phyloP scores from a whole-genome alignment of 2,113 vertebrate species.

The Cynocephalus volans region DNA sequence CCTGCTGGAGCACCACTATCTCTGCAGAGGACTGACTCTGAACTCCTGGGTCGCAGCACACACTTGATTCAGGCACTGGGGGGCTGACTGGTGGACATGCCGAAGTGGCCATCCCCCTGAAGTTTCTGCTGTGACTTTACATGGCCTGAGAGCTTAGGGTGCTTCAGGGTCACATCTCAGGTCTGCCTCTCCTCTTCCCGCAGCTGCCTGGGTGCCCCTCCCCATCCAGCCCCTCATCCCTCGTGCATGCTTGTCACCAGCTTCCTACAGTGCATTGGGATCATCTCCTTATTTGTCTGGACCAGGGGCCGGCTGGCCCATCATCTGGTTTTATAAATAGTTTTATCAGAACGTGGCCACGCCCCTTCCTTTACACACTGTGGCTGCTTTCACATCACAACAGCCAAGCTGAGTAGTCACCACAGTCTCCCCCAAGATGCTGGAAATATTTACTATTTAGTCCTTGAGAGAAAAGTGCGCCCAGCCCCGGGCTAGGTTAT shows the following conservation, averaged over 20 bases:
- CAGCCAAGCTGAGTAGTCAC: not conserved
- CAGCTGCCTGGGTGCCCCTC: not conserved
- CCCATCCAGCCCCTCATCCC: rapidly evolving
- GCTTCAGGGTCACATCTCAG: not conserved
- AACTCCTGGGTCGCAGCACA: not conserved
- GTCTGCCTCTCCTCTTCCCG: not conserved
- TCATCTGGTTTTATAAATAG: not conserved
- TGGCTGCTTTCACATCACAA: not conserved
- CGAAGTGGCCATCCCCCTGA: not conserved
- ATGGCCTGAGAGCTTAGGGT: not conserved
- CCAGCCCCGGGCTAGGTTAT: too few species aligned
- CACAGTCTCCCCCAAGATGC: not conserved
- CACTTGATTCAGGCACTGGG: rapidly evolving
- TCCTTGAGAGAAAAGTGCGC: not conserved
- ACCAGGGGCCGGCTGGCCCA: not conserved
- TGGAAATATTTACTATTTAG: not conserved
- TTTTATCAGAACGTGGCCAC: not conserved
- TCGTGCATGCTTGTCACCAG: rapidly evolving
- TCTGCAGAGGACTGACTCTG: not conserved
- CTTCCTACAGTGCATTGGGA: not conserved
- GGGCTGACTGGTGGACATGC: rapidly evolving
- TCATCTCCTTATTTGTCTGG: not conserved
- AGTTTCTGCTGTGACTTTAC: not conserved
- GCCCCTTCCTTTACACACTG: not conserved
- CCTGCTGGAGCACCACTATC: not conserved